These are phyloP conservation scores for Bos indicus DNA, from an alignment of 2,113 vertebrate genomes.

Conservation along the genomic window DNA sequence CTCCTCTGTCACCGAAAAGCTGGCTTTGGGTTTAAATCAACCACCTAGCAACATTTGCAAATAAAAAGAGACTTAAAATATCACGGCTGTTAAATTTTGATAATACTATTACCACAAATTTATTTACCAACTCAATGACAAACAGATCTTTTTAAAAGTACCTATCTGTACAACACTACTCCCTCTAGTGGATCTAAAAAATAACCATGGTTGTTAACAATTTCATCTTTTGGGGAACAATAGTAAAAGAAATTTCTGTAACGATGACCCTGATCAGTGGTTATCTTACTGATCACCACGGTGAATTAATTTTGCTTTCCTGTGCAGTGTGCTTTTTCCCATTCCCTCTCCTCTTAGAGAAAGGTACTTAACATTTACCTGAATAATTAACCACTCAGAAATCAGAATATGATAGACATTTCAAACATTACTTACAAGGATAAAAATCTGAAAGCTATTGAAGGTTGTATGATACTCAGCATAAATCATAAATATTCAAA, in stretches of 20 bases:
- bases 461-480: neutral
- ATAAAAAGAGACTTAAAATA: neutral
- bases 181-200: conserved; percentile 71
- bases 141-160: conserved; percentile 40
- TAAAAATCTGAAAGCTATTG: conserved; percentile 28
- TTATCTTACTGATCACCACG: neutral
- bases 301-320: neutral
- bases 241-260: neutral
- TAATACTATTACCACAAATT: neutral
- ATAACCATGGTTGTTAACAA: neutral
- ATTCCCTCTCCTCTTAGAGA: conserved; percentile 21
- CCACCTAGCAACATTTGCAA: neutral
- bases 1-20: neutral
- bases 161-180: conserved; percentile 9
- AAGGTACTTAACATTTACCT: neutral
- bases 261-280: neutral
- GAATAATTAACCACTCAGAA: conserved; percentile 30
- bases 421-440: neutral
- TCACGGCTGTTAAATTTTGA: neutral
- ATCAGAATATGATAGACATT: conserved; percentile 15
- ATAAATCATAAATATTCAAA: conserved; percentile 50
- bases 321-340: neutral
- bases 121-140: conserved; percentile 42
- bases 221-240: neutral
- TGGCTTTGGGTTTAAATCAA: conserved; percentile 15